Base-by-base conservation (phyloP, 2,888 invertebrate genomes). In the Cheilosia impressa region DNA sequence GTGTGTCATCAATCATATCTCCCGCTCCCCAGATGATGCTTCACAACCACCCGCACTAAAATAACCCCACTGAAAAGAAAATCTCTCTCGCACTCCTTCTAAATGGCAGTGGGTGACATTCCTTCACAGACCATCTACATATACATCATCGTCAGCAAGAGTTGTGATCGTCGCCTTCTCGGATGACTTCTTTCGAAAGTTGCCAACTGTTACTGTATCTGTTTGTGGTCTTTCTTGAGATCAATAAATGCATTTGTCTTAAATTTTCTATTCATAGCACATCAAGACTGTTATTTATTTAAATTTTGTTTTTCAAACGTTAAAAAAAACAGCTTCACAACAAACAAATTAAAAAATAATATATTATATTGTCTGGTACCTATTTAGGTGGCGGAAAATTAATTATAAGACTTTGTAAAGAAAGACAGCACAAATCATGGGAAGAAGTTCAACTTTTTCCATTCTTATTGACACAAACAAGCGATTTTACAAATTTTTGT, bases 1-100 rank as follows among this genome's bases (percentile, higher is more conserved):
- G 41, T 43, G 34, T 34, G 58, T 72, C 79, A 72, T 79, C 79
- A 72, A 79, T 79, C 72, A 52, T 52, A 66, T 60, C n/a, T 27
- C 27, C 15, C 43, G 15, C 27, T 60, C 24, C 53, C 31, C 43
- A 9, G 4, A 58, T 22, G 55, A 45, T 55, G 10, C 22, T 38
- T 15, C n/a, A 27, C 19, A 41, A 31, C 27, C 60, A 43, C 15
- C 43, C 15, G 13, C 27, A 47, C n/a, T n/a, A 9, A 69, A 50
- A 58, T 58, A 38, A 47, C 24, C 53, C 34, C 53, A 66, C 53
- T 68, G 43, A 24, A 31, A 15, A 22, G 24, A 24, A 27, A 47
- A 57, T 27, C 24, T 52, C 24, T 52, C 52, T 6, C 2, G 13
- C 13, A 4, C 4, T 45, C 19, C 47, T 22, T n/a, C 22, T 13